Conservation (phyloP, 2,113 vertebrate genomes). For the Picathartes gymnocephalus region DNA sequence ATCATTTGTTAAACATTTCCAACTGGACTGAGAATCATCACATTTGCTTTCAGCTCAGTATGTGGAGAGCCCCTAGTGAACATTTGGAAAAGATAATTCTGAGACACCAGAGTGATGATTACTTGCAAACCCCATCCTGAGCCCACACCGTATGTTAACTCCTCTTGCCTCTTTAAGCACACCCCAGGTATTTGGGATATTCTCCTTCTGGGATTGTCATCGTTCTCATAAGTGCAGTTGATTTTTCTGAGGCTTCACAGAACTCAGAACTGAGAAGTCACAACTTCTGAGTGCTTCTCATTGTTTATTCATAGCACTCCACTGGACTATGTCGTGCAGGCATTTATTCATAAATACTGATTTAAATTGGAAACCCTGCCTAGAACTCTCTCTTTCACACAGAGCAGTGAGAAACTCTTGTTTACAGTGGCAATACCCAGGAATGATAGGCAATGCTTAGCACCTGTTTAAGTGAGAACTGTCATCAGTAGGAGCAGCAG, state of each 20-base stretch:
- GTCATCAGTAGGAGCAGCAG: not conserved
- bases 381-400: not conserved
- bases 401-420: not conserved
- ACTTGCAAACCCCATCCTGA: conserved; percentile 13
- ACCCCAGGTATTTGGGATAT: not conserved
- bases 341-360: conserved; percentile 51
- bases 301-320: conserved; percentile 22
- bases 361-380: conserved; percentile 25
- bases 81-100: conserved; percentile 40
- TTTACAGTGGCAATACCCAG: not conserved
- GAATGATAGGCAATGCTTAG: not conserved
- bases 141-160: not conserved
- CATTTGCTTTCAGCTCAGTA: conserved; percentile 44
- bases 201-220: not conserved
- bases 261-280: conserved; percentile 7
- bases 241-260: conserved; percentile 18
- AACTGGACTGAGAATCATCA: conserved; percentile 2
- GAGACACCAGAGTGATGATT: conserved; percentile 4
- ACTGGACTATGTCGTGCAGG: not conserved
- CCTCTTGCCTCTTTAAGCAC: conserved; percentile 11
- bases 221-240: not conserved
- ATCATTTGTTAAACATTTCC: not conserved
- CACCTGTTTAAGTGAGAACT: not conserved
- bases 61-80: conserved; percentile 9
- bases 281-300: not conserved